Evolutionary conservation across 2,888 invertebrate species (phyloP).

Genomic region (Callyntrura sp.): DNA sequence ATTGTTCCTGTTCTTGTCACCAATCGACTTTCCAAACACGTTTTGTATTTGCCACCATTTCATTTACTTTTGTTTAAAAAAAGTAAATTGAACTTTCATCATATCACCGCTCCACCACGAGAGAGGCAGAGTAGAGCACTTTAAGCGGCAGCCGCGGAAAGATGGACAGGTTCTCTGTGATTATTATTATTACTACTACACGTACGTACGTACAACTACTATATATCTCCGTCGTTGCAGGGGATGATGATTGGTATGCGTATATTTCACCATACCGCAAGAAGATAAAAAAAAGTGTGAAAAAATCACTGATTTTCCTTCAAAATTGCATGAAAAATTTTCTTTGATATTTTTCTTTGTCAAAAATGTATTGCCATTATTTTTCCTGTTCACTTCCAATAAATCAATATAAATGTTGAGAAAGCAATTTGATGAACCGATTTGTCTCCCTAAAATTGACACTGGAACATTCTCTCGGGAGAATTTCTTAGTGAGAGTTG

Average conservation of each 20-base stretch:
- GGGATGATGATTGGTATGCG: not conserved
- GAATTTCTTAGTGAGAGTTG: slow-evolving; percentile 2
- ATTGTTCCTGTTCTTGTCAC: slow-evolving; percentile 41
- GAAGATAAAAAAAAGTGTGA: no score
- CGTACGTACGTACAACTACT: not conserved
- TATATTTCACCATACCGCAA: no score
- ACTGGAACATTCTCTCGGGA: slow-evolving; percentile 83
- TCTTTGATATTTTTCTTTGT: slow-evolving; percentile 77
- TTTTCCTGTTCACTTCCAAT: slow-evolving; percentile 74
- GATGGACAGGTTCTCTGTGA: slow-evolving; percentile 27
- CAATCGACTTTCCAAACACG: slow-evolving; percentile 82
- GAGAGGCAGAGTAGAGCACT: no score
- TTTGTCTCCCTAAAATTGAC: slow-evolving; percentile 84
- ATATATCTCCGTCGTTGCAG: no score
- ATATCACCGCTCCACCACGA: no score
- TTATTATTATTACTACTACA: not conserved
- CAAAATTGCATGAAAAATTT: slow-evolving; percentile 46
- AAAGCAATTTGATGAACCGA: slow-evolving; percentile 84
- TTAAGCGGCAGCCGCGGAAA: not conserved
- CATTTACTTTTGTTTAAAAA: slow-evolving; percentile 52
- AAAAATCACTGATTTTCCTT: slow-evolving; percentile 28
- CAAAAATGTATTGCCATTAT: slow-evolving; percentile 46
- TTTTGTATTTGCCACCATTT: slow-evolving; percentile 83
- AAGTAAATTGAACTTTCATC: slow-evolving; percentile 28
- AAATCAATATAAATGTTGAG: slow-evolving; percentile 84